Evolutionary conservation across 2,113 vertebrate species (phyloP), one percentile per base, ranked within the genome.

Genomic region (Callorhinus ursinus): DNA sequence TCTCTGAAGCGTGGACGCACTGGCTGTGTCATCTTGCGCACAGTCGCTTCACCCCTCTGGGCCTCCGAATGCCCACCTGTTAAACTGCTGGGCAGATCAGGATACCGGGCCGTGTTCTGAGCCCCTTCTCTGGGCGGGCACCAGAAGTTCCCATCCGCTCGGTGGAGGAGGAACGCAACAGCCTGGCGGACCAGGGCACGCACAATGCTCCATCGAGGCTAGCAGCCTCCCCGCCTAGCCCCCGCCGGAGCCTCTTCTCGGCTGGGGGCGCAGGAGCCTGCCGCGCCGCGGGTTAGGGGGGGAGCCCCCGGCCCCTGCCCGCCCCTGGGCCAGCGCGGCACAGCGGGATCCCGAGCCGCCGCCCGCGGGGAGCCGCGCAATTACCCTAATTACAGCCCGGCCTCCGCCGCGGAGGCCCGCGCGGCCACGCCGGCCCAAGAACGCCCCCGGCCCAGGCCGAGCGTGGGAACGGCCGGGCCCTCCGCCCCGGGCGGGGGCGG

Each of bases 321-420:
- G 18, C 49, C 15, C 28, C 67, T 42, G 7, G 0, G 36, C 69
- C 36, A 4, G 79, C 6, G 59, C 28, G 7, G 53, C 19, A 11
- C 79, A 67, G 72, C 65, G 28, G 97, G 93, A 88, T 97, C 95
- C 65, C 3, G 67, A 16, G 55, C 36, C 2, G 89, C 95, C 61
- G 89, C 82, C 4, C 77, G 92, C 92, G 2, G 61, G 82, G 93
- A 96, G 96, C 92, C 53, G 86, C 79, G 89, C 95, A 97, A 97
- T 98, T 98, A 98, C n/a, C 26, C 92, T 98, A 98, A 98, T 98
- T 97, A 98, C 96, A 97, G 97, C 95, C 92, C 74, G 95, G 97
- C 93, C 92, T 91, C 28, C 3, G 97, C 91, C 65, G 96, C 92
- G 86, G 97, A 77, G 94, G 90, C 71, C 57, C 96, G 93, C 95